Base-by-base conservation (phyloP, 1,140 invertebrate species). In the Temnothorax curvispinosus region DNA sequence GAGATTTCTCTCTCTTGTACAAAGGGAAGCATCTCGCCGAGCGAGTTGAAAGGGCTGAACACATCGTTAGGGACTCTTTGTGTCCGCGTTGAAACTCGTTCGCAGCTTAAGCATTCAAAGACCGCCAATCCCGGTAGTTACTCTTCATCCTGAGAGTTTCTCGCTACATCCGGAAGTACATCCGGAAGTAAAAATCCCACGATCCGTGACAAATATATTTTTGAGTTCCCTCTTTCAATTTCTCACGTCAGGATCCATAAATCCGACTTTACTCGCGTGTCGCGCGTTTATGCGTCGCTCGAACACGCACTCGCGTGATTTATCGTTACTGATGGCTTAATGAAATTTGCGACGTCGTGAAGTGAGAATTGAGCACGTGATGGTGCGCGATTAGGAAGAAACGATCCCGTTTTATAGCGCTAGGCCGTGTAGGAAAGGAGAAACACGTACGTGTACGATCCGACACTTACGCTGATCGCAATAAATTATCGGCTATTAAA, bases 401-500 rank as follows among this genome's bases (percentile, higher is more conserved):
- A 60, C 41, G 38, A 44, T 38, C 18, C 8, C 18, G 41, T 84
- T 74, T 74, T 71, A 77, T 47, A 47, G 35, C 52, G 27, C 21
- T 15, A 27, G 5, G 5, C 11, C n/a, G n/a, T 32, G 47, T 54
- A 67, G 38, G 27, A 44, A 47, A 27, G n/a, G n/a, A 18, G 27
- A 47, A 64, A 62, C 27, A 27, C 38, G 21, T 32, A 56, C 13
- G 18, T 50, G 38, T 52, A 32, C 35, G 35, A 41, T 32, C 62
- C 50, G 64, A 47, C 50, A 44, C 47, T 72, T 47, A 81, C 9
- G 21, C 56, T 41, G 54, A 56, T 72, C 52, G 52, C 41, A 50
- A 80, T 80, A 71, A 82, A 82, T 72, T 82, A 71, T 54, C 27
- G 52, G 5, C 21, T 72, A 71, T 82, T 82, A 71, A 71, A 52